Evolutionary conservation across 2,888 invertebrate genomes (phyloP).

Genomic region (Pterostichus madidus): DNA sequence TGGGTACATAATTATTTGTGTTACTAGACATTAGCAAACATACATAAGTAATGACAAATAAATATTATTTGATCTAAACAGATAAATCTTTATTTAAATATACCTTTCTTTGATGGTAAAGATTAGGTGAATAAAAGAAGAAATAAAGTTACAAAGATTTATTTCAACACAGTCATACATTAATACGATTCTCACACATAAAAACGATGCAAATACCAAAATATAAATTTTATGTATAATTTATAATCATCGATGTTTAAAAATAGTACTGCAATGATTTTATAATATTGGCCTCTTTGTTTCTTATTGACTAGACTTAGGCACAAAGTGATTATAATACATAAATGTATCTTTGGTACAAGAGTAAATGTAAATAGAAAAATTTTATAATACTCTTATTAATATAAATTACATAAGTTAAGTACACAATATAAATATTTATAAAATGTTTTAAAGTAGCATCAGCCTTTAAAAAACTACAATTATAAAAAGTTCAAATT

Average conservation of each 20-base stretch:
- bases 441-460: conserved; percentile 48
- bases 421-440: conserved; percentile 58
- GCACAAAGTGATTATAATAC: conserved; percentile 63
- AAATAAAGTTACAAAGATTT: conserved; percentile 58
- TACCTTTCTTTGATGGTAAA: conserved; percentile 19
- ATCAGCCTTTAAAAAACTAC: conserved; percentile 50
- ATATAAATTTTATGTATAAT: conserved; percentile 54
- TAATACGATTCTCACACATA: conserved; percentile 57
- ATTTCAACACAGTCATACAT: conserved; percentile 62
- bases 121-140: conserved; percentile 1
- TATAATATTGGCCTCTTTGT: conserved; percentile 64
- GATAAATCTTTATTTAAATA: conserved; percentile 10
- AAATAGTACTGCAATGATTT: conserved; percentile 15
- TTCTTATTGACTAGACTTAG: conserved; percentile 66
- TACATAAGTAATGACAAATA: conserved; percentile 56
- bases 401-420: conserved; percentile 60
- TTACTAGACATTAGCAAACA: conserved; percentile 57
- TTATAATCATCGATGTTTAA: conserved; percentile 54
- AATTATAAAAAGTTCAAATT: conserved; percentile 41
- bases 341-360: conserved; percentile 58
- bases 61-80: conserved; percentile 55
- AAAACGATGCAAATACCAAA: conserved; percentile 61
- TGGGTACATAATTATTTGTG: conserved; percentile 62
- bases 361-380: conserved; percentile 38
- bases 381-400: conserved; percentile 56